Conservation (phyloP, 2,888 invertebrate genomes). For the Heliconius charithonia region DNA sequence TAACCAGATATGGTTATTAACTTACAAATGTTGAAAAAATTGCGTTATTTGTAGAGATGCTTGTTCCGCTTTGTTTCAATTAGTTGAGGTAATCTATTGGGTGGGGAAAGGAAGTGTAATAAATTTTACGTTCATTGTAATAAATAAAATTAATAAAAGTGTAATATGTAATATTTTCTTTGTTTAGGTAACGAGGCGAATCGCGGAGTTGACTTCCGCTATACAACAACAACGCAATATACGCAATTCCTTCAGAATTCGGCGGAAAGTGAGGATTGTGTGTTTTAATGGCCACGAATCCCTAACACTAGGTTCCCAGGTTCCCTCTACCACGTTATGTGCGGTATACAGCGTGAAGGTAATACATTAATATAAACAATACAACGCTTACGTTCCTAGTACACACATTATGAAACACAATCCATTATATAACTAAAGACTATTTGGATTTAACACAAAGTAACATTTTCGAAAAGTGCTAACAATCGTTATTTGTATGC, state of each 20-base stretch:
- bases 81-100: background rate
- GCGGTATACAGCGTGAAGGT: too few species aligned
- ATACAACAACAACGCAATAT: too few species aligned
- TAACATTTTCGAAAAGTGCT: conserved; percentile 32
- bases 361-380: background rate
- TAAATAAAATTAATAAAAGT: background rate
- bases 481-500: conserved; percentile 38
- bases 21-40: background rate
- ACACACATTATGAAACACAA: conserved; percentile 1
- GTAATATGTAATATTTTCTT: too few species aligned
- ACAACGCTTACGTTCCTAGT: background rate
- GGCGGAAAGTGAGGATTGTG: background rate
- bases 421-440: conserved; percentile 15
- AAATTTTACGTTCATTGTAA: background rate
- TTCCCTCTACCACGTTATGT: too few species aligned
- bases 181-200: too few species aligned
- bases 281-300: too few species aligned
- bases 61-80: conserved; percentile 16
- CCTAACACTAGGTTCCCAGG: background rate
- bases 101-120: background rate
- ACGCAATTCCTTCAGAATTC: background rate
- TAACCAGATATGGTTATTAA: background rate
- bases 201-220: too few species aligned
- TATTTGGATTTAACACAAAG: background rate
- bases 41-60: background rate